phyloP scores from a whole-genome alignment of 2,888 invertebrate genomes.

The Omphaloscelis lunosa region DNA sequence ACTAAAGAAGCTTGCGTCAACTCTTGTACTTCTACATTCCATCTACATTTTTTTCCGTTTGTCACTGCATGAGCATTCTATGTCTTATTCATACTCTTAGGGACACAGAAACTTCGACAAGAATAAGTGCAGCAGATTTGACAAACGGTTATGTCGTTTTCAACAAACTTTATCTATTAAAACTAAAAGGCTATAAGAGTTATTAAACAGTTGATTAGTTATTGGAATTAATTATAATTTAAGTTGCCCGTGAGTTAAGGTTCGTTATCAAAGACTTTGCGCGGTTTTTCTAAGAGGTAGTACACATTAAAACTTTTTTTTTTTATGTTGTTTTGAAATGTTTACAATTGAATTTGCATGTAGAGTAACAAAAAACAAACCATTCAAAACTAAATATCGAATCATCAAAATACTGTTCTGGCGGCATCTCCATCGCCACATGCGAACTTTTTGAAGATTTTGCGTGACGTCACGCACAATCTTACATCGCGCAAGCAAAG shows the following conservation, averaged over 20 bases:
- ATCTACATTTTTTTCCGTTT: neutral
- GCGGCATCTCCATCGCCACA: no score
- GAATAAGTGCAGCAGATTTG: conserved; percentile 33
- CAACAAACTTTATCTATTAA: conserved; percentile 45
- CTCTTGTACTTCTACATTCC: neutral
- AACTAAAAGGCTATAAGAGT: conserved; percentile 13
- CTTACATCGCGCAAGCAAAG: no score
- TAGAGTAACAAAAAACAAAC: neutral
- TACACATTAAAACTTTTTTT: neutral
- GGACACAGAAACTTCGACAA: conserved; percentile 34
- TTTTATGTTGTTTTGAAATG: neutral
- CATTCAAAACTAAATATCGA: neutral
- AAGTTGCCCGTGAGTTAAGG: neutral
- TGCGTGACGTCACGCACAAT: no score
- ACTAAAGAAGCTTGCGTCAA: neutral
- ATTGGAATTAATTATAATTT: neutral
- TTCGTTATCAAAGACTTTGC: neutral
- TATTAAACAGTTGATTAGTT: conserved; percentile 31
- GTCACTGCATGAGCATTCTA: neutral
- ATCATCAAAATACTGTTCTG: no score
- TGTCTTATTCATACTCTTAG: conserved; percentile 13
- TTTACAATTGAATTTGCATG: neutral
- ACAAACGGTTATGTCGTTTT: conserved; percentile 41
- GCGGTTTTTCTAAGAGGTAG: neutral
- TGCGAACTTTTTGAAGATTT: no score